Conservation (phyloP, 2,797 vertebrate genomes). For the Pangasius macronema region DNA sequence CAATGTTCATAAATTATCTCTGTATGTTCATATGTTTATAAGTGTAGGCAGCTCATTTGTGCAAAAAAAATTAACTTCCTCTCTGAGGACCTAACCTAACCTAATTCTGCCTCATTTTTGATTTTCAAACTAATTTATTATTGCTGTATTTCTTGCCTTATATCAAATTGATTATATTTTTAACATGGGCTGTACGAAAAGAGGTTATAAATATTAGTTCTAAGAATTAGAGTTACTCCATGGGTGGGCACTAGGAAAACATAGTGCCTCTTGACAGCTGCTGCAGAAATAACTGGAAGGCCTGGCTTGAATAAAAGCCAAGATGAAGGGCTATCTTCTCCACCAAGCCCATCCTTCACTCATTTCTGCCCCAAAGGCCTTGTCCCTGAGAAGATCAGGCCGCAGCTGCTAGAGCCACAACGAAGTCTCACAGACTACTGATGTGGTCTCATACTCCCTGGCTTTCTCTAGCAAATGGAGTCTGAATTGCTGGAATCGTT, state of each 20-base stretch:
- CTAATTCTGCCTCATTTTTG: neutral
- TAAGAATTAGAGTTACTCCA: constrained; percentile 7
- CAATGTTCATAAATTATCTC: neutral
- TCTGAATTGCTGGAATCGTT: neutral
- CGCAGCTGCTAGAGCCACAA: constrained; percentile 15
- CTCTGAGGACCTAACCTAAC: neutral
- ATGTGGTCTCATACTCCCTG: neutral
- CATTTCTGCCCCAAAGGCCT: constrained; percentile 7
- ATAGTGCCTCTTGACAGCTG: constrained; percentile 17
- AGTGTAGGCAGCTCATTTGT: neutral
- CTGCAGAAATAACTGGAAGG: constrained; percentile 24
- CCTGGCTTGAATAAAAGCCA: constrained; percentile 19
- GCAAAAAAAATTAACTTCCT: neutral
- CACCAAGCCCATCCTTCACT: constrained; percentile 22
- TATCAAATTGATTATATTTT: neutral
- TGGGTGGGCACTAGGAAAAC: neutral
- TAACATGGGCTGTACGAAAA: neutral
- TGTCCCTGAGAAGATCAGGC: neutral
- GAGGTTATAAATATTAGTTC: neutral
- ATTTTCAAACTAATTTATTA: constrained; percentile 13
- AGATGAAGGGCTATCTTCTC: constrained; percentile 19
- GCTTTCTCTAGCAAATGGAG: constrained; percentile 8
- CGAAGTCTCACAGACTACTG: constrained; percentile 6
- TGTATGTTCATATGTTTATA: constrained; percentile 2
- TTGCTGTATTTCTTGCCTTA: neutral